These are phyloP conservation scores for Hydriomena furcata DNA, from an alignment of 2,888 invertebrate species.

Conservation along the genomic window DNA sequence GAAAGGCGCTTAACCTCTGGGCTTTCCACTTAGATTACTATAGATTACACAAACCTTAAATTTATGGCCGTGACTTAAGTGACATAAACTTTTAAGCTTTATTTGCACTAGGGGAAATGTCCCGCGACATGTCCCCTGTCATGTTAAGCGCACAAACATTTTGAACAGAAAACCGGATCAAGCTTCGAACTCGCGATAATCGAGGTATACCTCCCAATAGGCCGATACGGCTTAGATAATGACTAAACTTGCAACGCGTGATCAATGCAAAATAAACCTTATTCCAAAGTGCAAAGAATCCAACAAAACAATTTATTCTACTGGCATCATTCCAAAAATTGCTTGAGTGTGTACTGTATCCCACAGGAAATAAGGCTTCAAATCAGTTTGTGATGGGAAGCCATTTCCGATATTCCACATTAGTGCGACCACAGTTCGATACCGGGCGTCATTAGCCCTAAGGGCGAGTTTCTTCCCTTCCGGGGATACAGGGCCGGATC, in stretches of 20 bases:
- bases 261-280: background rate
- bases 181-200: too few relatives aligned
- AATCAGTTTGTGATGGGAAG: slow-evolving; percentile 7
- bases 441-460: slow-evolving; percentile 36
- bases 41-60: too few relatives aligned
- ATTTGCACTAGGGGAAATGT: too few relatives aligned
- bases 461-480: slow-evolving; percentile 32
- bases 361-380: slow-evolving; percentile 9
- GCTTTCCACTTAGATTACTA: too few relatives aligned
- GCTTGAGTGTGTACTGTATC: slow-evolving; percentile 3
- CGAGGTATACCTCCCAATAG: too few relatives aligned
- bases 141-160: too few relatives aligned
- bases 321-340: background rate
- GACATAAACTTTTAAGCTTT: too few relatives aligned
- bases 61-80: too few relatives aligned
- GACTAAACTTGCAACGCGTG: background rate
- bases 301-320: background rate
- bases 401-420: slow-evolving; percentile 31
- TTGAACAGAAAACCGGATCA: too few relatives aligned
- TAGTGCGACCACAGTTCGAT: slow-evolving; percentile 36
- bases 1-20: too few relatives aligned
- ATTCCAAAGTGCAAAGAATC: background rate
- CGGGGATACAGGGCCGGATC: slow-evolving; percentile 17
- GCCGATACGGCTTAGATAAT: too few relatives aligned
- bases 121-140: too few relatives aligned